Evolutionary conservation across 2,113 vertebrate genomes (phyloP), one percentile per base, ranked within the genome.

Genomic region (Cottus gobio): DNA sequence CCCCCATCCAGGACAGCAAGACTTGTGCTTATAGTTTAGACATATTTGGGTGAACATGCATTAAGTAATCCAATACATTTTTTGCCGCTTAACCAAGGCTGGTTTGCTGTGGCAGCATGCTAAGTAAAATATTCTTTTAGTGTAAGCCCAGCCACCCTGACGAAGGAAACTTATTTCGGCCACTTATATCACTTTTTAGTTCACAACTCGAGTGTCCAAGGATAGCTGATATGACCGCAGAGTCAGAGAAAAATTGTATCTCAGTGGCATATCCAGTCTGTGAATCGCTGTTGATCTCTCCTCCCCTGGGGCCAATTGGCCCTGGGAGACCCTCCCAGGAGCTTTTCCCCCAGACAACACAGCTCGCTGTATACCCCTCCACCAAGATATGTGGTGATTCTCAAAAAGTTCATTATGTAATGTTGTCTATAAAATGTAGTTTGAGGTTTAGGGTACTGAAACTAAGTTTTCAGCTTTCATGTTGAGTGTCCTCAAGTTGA

Each of bases 11-110:
- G 16, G 20, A 1, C 30, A 34, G 37, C 20, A 60, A 60, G 4
- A 7, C 39, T 20, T 44, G 3, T 22, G 26, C 52, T n/a, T 71
- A 0, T 46, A 16, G 61, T 44, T 74, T 36, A 34, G 13, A 31
- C 20, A 1, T 37, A 46, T 52, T 58, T 48, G 24, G 39, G 56
- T 37, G 0, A 46, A 61, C 34, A 10, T 28, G 12, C 4, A 7
- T 83, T 28, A 54, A 39, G 46, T 75, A 48, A 57, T 71, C 34
- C 37, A 7, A 34, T 60, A 5, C 18, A 6, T 30, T 65, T 39
- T 31, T 63, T 56, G n/a, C 31, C 0, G 0, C 8, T 61, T 34
- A n/a, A 20, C n/a, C 3, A 18, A 37, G 34, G 34, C 50, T 8
- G 0, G 5, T 20, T 66, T 1, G 2, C 3, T 12, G 12, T 65